phyloP scores from a whole-genome alignment of 2,888 invertebrate genomes.

The Drosophila atripex region DNA sequence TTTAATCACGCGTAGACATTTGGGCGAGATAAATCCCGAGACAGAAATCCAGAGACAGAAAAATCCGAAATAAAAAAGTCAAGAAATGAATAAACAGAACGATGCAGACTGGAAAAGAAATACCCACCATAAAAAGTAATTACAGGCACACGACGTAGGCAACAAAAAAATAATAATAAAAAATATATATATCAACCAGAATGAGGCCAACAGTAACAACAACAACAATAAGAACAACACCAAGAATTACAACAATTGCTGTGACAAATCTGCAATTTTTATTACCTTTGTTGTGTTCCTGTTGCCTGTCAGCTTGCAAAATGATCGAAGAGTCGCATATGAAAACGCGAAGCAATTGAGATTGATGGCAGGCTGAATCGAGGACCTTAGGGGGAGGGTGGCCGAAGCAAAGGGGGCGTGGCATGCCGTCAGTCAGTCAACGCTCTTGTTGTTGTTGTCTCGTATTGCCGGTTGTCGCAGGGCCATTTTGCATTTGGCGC shows the following conservation, averaged over 20 bases:
- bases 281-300: slow-evolving; percentile 57
- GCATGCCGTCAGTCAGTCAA: slow-evolving; percentile 47
- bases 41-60: slow-evolving; percentile 15
- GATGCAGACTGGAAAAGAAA: slow-evolving; percentile 17
- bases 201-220: slow-evolving; percentile 57
- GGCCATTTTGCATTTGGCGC: slow-evolving; percentile 76
- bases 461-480: slow-evolving; percentile 51
- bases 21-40: slow-evolving; percentile 63
- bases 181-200: slow-evolving; percentile 50
- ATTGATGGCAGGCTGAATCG: slow-evolving; percentile 66
- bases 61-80: slow-evolving; percentile 9
- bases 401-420: slow-evolving; percentile 54
- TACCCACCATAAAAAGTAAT: slow-evolving; percentile 68
- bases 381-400: slow-evolving; percentile 3
- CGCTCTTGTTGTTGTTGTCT: slow-evolving; percentile 34
- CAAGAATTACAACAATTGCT: slow-evolving; percentile 60
- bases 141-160: slow-evolving; percentile 65
- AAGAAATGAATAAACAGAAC: slow-evolving; percentile 33
- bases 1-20: slow-evolving; percentile 77
- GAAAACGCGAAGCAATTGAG: slow-evolving; percentile 79
- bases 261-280: slow-evolving; percentile 78
- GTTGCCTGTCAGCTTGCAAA: slow-evolving; percentile 68
- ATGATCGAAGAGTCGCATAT: slow-evolving; percentile 78
- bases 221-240: slow-evolving; percentile 11
- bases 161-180: slow-evolving; percentile 43